Evolutionary conservation across 1,140 invertebrate genomes (phyloP), one percentile per base, ranked within the genome.

Genomic region (Cyclina sinensis): DNA sequence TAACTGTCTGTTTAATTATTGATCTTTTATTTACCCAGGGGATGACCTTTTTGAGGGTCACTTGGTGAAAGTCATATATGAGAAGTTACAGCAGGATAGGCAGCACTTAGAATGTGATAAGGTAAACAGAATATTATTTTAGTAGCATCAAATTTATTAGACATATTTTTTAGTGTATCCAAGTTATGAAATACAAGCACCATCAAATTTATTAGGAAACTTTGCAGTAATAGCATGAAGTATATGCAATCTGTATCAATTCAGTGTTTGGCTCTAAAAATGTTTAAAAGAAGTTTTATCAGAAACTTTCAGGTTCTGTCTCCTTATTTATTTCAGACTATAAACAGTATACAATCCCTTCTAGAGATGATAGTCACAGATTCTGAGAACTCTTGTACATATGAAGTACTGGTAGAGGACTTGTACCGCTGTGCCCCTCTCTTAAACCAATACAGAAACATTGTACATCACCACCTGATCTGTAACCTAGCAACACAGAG

Each of bases 391-490:
- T 35, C 24, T 1, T 11, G 2, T 24, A n/a, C 35, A 37, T 57
- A 51, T 21, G 18, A 57, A 54, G 5, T 5, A 30, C 14, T 57
- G 39, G 16, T 88, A 43, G 30, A 79, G 48, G 43, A 89, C 43
- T 57, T 94, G 54, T 9, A 86, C 0, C 89, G 86, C 11, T 92
- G 90, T 85, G 57, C 80, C n/a, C 93, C 98, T 14, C 95, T 99
- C n/a, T 94, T 99, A 37, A 96, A 98, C 70, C 98, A 99, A 95
- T 97, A 97, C 90, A 94, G 97, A 39, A 93, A 97, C 9, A 95
- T 98, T 37, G 96, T 97, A 0, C 97, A 98, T 92, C 98, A 97
- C 94, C 97, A 98, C 91, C 94, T 99, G 18, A 97, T 97, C 0
- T 97, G 98, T 88, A 97, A 97, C 93, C 96, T 98, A 3, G 97